Percentiles rank a stretch among this genome's conserved stretches.
Conservation (phyloP, 2,888 invertebrate genomes). For the Nineta flava region DNA sequence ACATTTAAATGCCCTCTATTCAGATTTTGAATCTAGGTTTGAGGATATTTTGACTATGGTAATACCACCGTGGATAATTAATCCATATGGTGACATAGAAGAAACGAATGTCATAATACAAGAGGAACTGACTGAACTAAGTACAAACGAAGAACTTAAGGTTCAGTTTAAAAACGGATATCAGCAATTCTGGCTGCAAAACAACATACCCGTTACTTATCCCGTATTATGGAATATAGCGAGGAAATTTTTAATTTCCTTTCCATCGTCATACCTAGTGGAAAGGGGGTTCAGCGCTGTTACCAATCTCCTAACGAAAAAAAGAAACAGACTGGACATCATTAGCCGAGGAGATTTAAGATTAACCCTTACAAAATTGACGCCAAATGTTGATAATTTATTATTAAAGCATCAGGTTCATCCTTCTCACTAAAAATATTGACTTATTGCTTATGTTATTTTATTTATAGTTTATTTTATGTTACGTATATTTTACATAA, state of each 20-base stretch:
- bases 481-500: too few species aligned
- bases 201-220: slow-evolving; percentile 13
- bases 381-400: slow-evolving; percentile 16
- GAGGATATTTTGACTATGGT: slow-evolving; percentile 17
- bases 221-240: slow-evolving; percentile 15
- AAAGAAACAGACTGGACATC: slow-evolving; percentile 14
- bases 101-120: slow-evolving; percentile 14
- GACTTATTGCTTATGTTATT: too few species aligned
- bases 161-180: slow-evolving; percentile 15
- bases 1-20: slow-evolving; percentile 17
- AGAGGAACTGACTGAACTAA: slow-evolving; percentile 14
- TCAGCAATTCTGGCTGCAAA: slow-evolving; percentile 15
- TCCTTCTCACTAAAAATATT: slow-evolving; percentile 6
- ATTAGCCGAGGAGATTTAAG: slow-evolving; percentile 14
- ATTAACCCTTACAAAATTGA: slow-evolving; percentile 16
- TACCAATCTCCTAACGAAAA: slow-evolving; percentile 12
- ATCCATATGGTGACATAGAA: slow-evolving; percentile 13
- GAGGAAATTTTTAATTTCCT: slow-evolving; percentile 14
- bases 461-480: too few species aligned
- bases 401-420: slow-evolving; percentile 15
- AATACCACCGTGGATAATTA: slow-evolving; percentile 15
- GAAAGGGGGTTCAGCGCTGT: slow-evolving; percentile 13
- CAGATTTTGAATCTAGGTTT: slow-evolving; percentile 16
- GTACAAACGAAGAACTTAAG: slow-evolving; percentile 15
- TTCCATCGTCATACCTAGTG: slow-evolving; percentile 14